Base-by-base conservation (phyloP, 2,888 invertebrate species). In the Rhimphoctona megacephalus region DNA sequence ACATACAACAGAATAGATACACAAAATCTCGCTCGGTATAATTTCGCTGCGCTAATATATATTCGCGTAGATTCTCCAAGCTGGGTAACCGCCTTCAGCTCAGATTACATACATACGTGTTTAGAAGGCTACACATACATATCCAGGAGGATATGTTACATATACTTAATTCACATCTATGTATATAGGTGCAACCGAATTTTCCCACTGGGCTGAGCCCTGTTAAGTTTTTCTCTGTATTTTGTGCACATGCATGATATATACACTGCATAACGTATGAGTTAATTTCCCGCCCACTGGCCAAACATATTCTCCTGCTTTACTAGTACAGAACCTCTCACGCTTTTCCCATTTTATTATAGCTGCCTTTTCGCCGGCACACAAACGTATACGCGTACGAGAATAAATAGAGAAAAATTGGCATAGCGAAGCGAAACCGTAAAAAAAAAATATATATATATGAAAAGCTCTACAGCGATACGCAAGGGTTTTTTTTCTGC, bases 251-350 rank as follows among this genome's bases (percentile, higher is more conserved):
- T 11, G 33, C 39, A 0, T 39, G 36, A 5, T 25, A 25, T 57
- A 57, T 81, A 67, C 25, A 49, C 30, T 46, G 70, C 39, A 43
- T 82, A 82, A 85, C 79, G 82, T 74, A 82, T 78, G 79, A 79
- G 82, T 82, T 85, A 54, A 76, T 85, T 82, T 79, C 64, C 82
- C 79, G 82, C 82, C 82, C 79, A 70, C 82, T 67, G 54, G 43
- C 61, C 22, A 82, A 85, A 85, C 73, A 85, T 82, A 78, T 82
- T 83, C 74, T 30, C 66, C 77, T 52, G 52, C 49, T 30, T n/a
- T 19, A 46, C 67, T 43, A 25, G 67, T 11, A 69, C 3, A 49
- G 46, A 8, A 61, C 46, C 69, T 81, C 66, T 81, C 54, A 52
- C 33, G 52, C 67, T 73, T 81, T 85, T 81, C 30, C 57, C 54